A percentile compares a stretch with the other conserved stretches of the same genome.
These are phyloP conservation scores for Camponotus vicinus DNA, from an alignment of 1,140 invertebrate species.

Conservation along the genomic window DNA sequence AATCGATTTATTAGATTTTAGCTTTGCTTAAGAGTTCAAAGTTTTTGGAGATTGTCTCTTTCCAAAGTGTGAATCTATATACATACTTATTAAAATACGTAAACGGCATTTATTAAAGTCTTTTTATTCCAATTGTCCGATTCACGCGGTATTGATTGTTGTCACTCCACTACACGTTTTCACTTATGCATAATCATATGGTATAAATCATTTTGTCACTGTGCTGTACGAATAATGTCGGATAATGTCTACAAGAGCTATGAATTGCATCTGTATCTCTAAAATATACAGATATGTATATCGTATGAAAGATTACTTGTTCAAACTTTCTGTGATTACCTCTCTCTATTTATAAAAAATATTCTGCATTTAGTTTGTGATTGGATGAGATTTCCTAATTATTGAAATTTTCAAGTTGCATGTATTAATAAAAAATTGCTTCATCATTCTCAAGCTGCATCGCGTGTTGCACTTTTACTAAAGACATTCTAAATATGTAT, in stretches of 20 bases:
- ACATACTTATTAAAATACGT: slow-evolving; percentile 13
- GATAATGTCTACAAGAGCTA: slow-evolving; percentile 35
- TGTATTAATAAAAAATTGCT: too few relatives aligned
- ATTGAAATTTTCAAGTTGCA: too few relatives aligned
- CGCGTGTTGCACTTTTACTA: not conserved
- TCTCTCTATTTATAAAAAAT: not conserved
- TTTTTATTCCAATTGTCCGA: slow-evolving; percentile 19
- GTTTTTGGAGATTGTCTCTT: not conserved
- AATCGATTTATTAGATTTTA: slow-evolving; percentile 34
- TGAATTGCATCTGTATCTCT: slow-evolving; percentile 61
- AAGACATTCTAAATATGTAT: not conserved
- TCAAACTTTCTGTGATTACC: slow-evolving; percentile 26
- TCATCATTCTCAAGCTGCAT: too few relatives aligned
- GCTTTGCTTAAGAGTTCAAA: not conserved
- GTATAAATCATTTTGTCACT: slow-evolving; percentile 51
- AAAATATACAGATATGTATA: slow-evolving; percentile 66
- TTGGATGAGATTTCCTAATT: too few relatives aligned
- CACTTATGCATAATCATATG: slow-evolving; percentile 1
- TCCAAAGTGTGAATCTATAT: not conserved
- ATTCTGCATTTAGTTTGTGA: not conserved
- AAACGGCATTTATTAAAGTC: slow-evolving; percentile 27
- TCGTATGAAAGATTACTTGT: not conserved
- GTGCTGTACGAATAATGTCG: slow-evolving; percentile 29
- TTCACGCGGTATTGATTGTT: slow-evolving; percentile 12
- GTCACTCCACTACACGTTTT: not conserved